Evolutionary conservation across 1,140 invertebrate species (phyloP), one percentile per base, ranked within the genome.

Genomic region (Diorhabda sublineata): DNA sequence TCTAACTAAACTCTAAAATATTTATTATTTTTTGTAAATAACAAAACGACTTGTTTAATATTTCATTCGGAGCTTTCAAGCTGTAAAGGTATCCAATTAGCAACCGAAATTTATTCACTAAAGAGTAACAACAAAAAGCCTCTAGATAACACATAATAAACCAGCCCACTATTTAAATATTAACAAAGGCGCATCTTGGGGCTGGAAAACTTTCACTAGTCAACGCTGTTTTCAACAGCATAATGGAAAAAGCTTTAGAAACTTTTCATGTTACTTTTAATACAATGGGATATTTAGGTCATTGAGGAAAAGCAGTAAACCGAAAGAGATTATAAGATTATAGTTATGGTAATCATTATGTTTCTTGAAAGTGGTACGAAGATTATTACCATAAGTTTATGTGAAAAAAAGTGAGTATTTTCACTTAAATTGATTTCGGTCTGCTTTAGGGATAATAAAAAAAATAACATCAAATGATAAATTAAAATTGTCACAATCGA

Each of bases 211-310:
- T 62, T 62, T 62, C 44, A 62, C 43, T 62, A 62, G 61, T 62
- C 61, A 62, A 44, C 42, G 43, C 61, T 5, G 61, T 43, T 45
- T 62, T 44, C 61, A 62, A 8, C 42, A 62, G 61, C 43, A 45
- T 62, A 60, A 60, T 41, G 58, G 58, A 42, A 44, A 44, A 44
- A 52, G 47, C 61, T 62, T 62, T 62, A 44, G 7, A 47, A 62
- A 62, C 42, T 62, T 62, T 62, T 45, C 61, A 11, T 62, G 44
- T 62, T 44, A 62, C 61, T 62, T 62, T 62, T 62, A 62, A 62
- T 62, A 62, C 42, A 62, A 62, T 11, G 44, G 43, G 43, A 44
- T 59, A 62, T 62, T 62, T 62, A 47, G 61, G 61, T 62, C 61
- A 62, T 45, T 62, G 44, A 26, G 61, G 61, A 44, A 62, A 6